Evolutionary conservation across 64 coral and sea anemone genomes (phyloP), one percentile per base, ranked within the genome.

Genomic region (Stichodactyla helianthus): DNA sequence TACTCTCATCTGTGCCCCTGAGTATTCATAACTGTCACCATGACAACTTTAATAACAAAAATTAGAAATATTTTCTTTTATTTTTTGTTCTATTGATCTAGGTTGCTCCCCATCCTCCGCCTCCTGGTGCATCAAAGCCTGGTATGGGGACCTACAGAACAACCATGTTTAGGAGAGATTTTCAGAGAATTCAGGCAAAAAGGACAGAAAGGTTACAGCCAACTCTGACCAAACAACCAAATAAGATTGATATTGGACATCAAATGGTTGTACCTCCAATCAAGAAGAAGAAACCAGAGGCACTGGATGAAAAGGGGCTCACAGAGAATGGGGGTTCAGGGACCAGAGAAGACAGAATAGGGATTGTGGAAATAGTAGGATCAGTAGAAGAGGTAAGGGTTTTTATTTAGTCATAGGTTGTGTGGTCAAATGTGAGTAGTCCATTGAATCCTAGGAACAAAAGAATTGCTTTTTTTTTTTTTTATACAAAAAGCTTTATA

Each of bases 131-230:
- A 17, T 70, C 84, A 15, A 93, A 86, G 64, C 53, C 91, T 76
- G n/a, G 52, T 1, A 97, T 71, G 59, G 86, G 89, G 26, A 81
- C 86, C 17, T 97, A 85, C 83, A 87, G 94, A 82, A 97, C 94
- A 7, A 97, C 91, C 53, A 87, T 97, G 57, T 97, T 87, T 84
- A 90, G 92, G 82, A 97, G 91, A 86, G 94, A 97, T 55, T 92
- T 93, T 60, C 87, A 93, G 28, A 97, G 94, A 71, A 82, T 97
- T 52, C 91, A 97, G 68, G 52, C 94, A 93, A 28, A 85, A 91
- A 81, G 50, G 19, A 51, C 78, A 20, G n/a, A 15, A 81, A 14
- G 18, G 7, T 74, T 81, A 6, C 52, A 81, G 51, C 14, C 78
- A 81, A 52, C 50, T 6, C 68, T 25, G 13, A 19, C 20, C 3